phyloP scores from a whole-genome alignment of 2,797 vertebrate species.

The Ctenopoma multispine region DNA sequence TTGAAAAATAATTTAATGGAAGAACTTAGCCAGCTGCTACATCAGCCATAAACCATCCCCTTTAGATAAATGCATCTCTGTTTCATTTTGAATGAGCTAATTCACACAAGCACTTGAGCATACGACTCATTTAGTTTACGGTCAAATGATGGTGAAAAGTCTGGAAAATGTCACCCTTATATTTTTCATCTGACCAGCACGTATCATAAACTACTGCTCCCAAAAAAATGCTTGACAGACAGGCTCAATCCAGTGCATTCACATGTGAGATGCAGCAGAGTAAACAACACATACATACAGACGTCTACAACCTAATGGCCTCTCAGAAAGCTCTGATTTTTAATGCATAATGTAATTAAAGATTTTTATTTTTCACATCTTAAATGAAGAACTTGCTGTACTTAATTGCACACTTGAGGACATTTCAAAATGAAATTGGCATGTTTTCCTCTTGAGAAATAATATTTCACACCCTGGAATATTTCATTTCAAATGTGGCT shows the following conservation, averaged over 20 bases:
- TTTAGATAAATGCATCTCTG: constrained; percentile 84
- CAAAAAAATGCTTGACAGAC: constrained; percentile 55
- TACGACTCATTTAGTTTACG: constrained; percentile 75
- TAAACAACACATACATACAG: constrained; percentile 1
- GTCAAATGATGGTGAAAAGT: constrained; percentile 78
- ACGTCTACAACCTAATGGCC: constrained; percentile 1
- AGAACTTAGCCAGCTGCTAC: constrained; percentile 80
- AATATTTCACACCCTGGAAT: constrained; percentile 30
- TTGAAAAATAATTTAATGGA: constrained; percentile 80
- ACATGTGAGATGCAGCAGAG: constrained; percentile 30
- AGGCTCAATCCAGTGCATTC: constrained; percentile 61
- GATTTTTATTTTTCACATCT: neutral
- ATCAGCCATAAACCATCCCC: constrained; percentile 76
- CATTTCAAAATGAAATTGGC: constrained; percentile 1
- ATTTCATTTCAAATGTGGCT: constrained; percentile 39
- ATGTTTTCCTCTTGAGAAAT: constrained; percentile 16
- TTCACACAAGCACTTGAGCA: constrained; percentile 77
- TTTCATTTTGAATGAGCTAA: constrained; percentile 84
- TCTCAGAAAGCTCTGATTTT: neutral
- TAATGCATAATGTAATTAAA: neutral
- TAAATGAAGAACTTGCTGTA: neutral
- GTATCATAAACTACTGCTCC: constrained; percentile 73
- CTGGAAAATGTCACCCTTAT: constrained; percentile 79
- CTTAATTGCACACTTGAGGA: neutral
- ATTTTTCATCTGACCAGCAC: constrained; percentile 77